These are phyloP conservation scores for Brachionus sp. DNA, from an alignment of 1,140 invertebrate genomes.

Conservation along the genomic window DNA sequence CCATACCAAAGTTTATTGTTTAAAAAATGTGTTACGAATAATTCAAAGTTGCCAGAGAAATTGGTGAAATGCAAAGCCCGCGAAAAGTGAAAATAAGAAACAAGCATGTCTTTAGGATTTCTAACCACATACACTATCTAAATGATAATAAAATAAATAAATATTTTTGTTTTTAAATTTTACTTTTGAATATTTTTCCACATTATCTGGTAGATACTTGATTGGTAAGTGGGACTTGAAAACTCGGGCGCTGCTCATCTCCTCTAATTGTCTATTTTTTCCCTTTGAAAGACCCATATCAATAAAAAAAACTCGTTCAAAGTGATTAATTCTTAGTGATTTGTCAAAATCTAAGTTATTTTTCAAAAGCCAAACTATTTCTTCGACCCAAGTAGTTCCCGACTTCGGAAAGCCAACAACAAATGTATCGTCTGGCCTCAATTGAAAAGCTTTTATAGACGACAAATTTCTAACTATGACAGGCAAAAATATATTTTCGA, in stretches of 20 bases:
- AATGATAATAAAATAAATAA: not conserved
- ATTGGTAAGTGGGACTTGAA: constrained; percentile 32
- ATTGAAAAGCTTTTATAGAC: not conserved
- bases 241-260: not conserved
- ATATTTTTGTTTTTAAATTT: not conserved
- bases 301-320: not conserved
- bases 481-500: not conserved
- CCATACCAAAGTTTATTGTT: constrained; percentile 10
- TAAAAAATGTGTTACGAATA: not conserved
- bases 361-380: constrained; percentile 16
- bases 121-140: not conserved
- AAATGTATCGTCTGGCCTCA: constrained; percentile 13
- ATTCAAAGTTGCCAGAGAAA: not conserved
- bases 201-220: not conserved
- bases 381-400: constrained; percentile 15
- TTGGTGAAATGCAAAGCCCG: not conserved
- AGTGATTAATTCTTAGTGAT: not conserved
- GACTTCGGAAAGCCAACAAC: constrained; percentile 17
- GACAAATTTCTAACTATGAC: not conserved
- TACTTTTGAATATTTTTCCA: not conserved
- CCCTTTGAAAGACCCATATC: not conserved
- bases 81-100: not conserved
- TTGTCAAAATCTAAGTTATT: not conserved
- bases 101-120: constrained; percentile 17
- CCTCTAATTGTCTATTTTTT: not conserved